Evolutionary conservation across 2,113 vertebrate genomes (phyloP).

Genomic region (Serranochromis macrocephalus): DNA sequence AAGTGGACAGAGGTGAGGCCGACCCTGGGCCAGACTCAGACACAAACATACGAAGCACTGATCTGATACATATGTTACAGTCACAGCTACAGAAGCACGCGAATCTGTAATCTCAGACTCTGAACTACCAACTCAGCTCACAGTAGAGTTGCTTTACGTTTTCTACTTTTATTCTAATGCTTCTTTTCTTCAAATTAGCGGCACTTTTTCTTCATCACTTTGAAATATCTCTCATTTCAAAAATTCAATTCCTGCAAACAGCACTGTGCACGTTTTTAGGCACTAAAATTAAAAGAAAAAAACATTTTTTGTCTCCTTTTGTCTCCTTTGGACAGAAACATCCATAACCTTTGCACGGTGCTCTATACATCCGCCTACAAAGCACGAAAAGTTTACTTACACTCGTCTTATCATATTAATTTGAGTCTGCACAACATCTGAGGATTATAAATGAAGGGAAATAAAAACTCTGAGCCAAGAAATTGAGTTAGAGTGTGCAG

Average conservation of each 20-base stretch:
- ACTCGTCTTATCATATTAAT: neutral
- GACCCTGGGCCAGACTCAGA: neutral
- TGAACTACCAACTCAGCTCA: neutral
- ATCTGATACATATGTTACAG: fast-evolving
- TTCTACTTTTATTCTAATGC: neutral
- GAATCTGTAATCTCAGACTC: neutral
- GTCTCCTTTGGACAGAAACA: neutral
- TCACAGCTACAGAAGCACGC: fast-evolving
- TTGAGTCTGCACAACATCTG: neutral
- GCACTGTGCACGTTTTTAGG: fast-evolving
- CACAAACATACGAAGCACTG: neutral
- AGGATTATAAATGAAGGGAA: neutral
- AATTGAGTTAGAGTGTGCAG: neutral
- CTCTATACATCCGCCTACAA: neutral
- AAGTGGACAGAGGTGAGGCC: neutral
- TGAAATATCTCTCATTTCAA: neutral
- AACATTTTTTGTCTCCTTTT: neutral
- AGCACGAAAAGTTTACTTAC: neutral
- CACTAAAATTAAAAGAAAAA: neutral
- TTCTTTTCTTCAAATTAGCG: neutral
- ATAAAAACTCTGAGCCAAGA: neutral
- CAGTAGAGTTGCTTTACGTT: neutral
- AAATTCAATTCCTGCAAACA: neutral
- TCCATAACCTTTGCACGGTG: fast-evolving
- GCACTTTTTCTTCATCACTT: neutral